Evolutionary conservation across 1,140 invertebrate species (phyloP).

Genomic region (Drosophila biarmipes): DNA sequence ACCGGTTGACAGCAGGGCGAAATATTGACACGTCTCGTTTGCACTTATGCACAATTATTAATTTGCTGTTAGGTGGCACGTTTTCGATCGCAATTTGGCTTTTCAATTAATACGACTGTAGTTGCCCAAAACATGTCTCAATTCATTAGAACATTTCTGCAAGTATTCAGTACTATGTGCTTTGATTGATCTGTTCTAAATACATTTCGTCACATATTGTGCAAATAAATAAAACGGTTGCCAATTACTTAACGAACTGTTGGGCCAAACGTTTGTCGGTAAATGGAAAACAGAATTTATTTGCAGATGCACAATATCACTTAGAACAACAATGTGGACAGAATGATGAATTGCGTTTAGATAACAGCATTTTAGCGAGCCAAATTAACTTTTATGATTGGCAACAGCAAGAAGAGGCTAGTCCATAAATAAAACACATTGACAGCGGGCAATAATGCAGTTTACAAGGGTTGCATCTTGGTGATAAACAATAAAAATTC

Average conservation of each 20-base stretch:
- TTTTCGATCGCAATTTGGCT: constrained; percentile 22
- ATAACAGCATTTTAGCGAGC: background rate
- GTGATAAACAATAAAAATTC: background rate
- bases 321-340: background rate
- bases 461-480: background rate
- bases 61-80: constrained; percentile 18
- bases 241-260: background rate
- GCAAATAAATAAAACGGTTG: background rate
- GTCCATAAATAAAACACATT: background rate
- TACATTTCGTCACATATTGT: background rate
- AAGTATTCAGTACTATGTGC: background rate
- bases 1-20: constrained; percentile 24
- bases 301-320: background rate
- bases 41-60: constrained; percentile 37
- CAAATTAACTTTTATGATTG: background rate
- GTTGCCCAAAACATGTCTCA: background rate
- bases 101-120: constrained; percentile 5
- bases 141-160: background rate
- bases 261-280: background rate
- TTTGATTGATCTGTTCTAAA: background rate
- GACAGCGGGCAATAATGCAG: background rate
- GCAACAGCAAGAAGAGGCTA: background rate
- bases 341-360: background rate
- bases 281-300: background rate
- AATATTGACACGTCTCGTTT: constrained; percentile 46